These are phyloP conservation scores for Eriosoma lanigerum DNA, from an alignment of 1,140 invertebrate species.

Conservation along the genomic window DNA sequence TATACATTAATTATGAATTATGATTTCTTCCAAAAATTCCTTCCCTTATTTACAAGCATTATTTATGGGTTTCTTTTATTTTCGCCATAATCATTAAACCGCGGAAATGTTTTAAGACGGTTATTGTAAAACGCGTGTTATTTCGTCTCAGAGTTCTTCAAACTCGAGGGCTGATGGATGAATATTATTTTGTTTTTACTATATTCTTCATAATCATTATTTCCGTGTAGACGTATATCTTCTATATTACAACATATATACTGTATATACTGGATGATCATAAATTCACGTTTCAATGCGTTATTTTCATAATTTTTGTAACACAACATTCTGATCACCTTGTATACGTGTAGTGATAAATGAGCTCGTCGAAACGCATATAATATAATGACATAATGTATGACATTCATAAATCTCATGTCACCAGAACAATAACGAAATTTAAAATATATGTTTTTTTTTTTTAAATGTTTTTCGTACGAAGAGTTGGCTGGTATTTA, in stretches of 20 bases:
- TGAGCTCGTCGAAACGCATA: slow-evolving; percentile 30
- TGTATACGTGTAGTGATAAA: slow-evolving; percentile 6
- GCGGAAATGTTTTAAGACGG: neutral
- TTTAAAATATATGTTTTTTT: slow-evolving; percentile 5
- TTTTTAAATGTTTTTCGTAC: neutral
- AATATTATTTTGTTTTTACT: neutral
- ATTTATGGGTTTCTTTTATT: too few relatives aligned
- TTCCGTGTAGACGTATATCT: neutral
- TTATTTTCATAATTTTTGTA: too few relatives aligned
- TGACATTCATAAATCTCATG: neutral
- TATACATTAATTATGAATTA: too few relatives aligned
- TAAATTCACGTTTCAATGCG: too few relatives aligned
- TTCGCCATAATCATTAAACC: neutral
- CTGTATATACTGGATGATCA: too few relatives aligned
- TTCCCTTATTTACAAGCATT: too few relatives aligned
- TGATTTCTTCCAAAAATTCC: too few relatives aligned
- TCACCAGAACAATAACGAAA: neutral
- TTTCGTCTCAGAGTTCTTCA: neutral
- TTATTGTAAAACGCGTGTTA: neutral
- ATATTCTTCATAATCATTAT: too few relatives aligned
- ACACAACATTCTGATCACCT: too few relatives aligned
- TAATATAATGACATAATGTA: neutral
- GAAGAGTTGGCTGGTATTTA: neutral
- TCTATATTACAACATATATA: slow-evolving; percentile 14
- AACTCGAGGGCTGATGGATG: slow-evolving; percentile 12